Evolutionary conservation across 1,140 invertebrate genomes (phyloP).

Genomic region (Drosophila burlai): DNA sequence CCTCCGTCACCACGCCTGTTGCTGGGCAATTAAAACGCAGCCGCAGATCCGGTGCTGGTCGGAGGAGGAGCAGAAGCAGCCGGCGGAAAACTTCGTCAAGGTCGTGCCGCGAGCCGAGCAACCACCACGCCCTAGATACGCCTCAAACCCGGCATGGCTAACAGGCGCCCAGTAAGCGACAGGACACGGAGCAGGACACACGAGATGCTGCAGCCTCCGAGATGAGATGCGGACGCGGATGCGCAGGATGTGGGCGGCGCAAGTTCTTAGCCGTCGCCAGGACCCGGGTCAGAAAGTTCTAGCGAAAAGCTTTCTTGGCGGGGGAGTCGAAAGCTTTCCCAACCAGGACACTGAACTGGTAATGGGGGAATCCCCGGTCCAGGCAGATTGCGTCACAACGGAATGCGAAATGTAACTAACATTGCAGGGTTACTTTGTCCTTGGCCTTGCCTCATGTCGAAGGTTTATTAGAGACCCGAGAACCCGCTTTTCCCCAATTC

Average conservation of each 20-base stretch:
- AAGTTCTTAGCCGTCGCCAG: slow-evolving; percentile 1
- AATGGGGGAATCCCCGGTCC: neutral
- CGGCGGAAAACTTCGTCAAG: slow-evolving; percentile 13
- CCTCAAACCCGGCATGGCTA: slow-evolving; percentile 74
- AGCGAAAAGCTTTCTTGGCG: neutral
- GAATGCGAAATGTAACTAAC: neutral
- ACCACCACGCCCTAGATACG: slow-evolving; percentile 83
- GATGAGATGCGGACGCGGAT: slow-evolving; percentile 32
- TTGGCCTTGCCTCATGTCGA: neutral
- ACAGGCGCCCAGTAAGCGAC: slow-evolving; percentile 61
- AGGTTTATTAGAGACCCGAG: neutral
- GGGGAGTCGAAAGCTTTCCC: neutral
- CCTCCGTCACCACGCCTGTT: slow-evolving; percentile 24
- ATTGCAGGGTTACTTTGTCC: neutral
- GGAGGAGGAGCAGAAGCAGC: too few species aligned
- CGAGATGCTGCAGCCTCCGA: slow-evolving; percentile 27
- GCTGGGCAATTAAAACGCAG: slow-evolving; percentile 57
- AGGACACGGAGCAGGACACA: slow-evolving; percentile 24
- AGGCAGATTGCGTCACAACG: neutral
- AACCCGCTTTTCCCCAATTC: too few species aligned
- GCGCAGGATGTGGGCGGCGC: slow-evolving; percentile 28
- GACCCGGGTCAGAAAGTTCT: slow-evolving; percentile 9
- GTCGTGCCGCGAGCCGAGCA: slow-evolving; percentile 29
- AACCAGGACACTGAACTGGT: neutral
- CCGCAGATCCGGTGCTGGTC: neutral